Evolutionary conservation across 2,888 invertebrate species (phyloP).

Genomic region (Coenonympha arcania): DNA sequence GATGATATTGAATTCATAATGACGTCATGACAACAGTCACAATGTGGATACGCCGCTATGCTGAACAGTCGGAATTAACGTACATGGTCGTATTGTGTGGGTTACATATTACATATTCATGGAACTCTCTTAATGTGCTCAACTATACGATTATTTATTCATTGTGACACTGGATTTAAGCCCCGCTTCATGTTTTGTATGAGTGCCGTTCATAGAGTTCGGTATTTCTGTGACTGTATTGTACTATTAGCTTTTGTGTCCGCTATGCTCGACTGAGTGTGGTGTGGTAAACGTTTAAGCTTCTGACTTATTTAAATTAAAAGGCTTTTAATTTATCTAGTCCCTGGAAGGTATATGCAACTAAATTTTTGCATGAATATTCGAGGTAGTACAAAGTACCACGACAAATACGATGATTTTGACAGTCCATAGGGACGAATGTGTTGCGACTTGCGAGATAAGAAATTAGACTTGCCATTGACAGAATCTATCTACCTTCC

Average conservation of each 20-base stretch:
- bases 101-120: constrained; percentile 5
- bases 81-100: constrained; percentile 3
- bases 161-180: constrained; percentile 6
- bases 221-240: background rate
- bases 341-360: too few relatives aligned
- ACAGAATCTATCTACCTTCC: too few relatives aligned
- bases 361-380: too few relatives aligned
- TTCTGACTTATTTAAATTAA: too few relatives aligned
- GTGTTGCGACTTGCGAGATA: too few relatives aligned
- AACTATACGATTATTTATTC: constrained; percentile 6
- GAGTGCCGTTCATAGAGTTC: background rate
- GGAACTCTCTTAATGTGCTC: constrained; percentile 1
- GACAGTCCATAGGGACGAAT: too few relatives aligned
- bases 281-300: background rate
- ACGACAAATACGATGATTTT: too few relatives aligned
- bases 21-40: background rate
- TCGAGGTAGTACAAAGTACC: too few relatives aligned
- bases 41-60: constrained; percentile 12
- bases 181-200: constrained; percentile 1
- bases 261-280: background rate
- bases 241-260: background rate
- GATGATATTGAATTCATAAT: background rate
- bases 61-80: constrained; percentile 10
- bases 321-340: too few relatives aligned
- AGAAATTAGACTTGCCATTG: too few relatives aligned